Conservation (phyloP, 2,113 vertebrate species). For the Sapajus apella region DNA sequence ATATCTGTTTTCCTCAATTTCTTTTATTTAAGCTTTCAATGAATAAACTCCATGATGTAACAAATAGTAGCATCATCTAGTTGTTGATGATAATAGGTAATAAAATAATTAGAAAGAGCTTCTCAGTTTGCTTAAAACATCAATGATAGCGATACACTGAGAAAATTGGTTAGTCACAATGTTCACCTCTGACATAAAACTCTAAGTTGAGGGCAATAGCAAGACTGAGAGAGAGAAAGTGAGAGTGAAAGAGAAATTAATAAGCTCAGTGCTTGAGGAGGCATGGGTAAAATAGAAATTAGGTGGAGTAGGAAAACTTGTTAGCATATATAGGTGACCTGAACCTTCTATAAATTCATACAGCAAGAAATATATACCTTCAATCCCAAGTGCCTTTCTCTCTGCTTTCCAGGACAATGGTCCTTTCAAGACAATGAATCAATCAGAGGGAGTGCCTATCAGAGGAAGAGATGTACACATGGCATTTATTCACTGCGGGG, state of each 20-base stretch:
- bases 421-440: not conserved
- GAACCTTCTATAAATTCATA: not conserved
- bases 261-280: not conserved
- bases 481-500: not conserved
- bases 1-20: not conserved
- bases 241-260: not conserved
- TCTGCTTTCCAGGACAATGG: not conserved
- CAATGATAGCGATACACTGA: not conserved
- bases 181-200: not conserved
- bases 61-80: not conserved
- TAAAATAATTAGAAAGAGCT: not conserved
- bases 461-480: not conserved
- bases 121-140: not conserved
- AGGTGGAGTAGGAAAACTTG: not conserved
- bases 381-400: not conserved
- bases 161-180: not conserved
- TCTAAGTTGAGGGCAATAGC: not conserved
- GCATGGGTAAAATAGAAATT: not conserved
- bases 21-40: not conserved
- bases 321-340: not conserved
- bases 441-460: not conserved
- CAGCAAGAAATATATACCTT: not conserved
- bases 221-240: not conserved
- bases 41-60: not conserved
- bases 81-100: not conserved